phyloP scores from a whole-genome alignment of 2,888 invertebrate genomes.

The Linyphia triangularis region DNA sequence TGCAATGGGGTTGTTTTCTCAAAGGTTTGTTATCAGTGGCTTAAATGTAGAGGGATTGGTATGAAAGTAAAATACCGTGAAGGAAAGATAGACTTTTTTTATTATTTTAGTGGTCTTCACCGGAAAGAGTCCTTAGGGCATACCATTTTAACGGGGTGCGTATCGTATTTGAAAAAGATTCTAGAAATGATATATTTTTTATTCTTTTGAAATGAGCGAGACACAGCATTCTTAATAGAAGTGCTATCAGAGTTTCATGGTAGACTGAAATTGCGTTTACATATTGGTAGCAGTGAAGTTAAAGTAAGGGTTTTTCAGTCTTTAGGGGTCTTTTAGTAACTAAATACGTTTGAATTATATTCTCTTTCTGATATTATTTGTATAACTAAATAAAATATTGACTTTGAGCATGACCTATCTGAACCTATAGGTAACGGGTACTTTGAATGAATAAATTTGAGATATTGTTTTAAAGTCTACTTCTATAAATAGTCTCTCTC shows the following conservation, averaged over 20 bases:
- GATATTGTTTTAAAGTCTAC: too few species aligned
- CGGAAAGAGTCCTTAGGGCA: not conserved
- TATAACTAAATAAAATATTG: too few species aligned
- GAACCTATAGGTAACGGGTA: too few species aligned
- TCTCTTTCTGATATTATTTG: too few species aligned
- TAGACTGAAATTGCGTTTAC: not conserved
- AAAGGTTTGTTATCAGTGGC: slow-evolving; percentile 26
- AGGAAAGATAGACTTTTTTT: not conserved
- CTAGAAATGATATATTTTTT: not conserved
- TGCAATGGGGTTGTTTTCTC: not conserved
- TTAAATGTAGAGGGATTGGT: slow-evolving; percentile 11
- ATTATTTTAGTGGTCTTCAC: not conserved
- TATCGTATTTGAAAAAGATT: not conserved
- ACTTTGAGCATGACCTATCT: too few species aligned
- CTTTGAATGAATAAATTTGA: too few species aligned
- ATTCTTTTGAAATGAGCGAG: not conserved
- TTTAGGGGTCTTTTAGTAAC: not conserved
- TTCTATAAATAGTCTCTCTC: too few species aligned
- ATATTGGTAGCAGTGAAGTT: not conserved
- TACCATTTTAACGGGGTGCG: not conserved
- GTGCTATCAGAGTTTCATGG: not conserved
- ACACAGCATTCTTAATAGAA: not conserved
- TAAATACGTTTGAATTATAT: too few species aligned
- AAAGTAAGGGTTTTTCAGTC: too few species aligned
- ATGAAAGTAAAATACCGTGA: not conserved